These are phyloP conservation scores for Arenicola marina DNA, from an alignment of 2,888 invertebrate genomes.

Conservation along the genomic window DNA sequence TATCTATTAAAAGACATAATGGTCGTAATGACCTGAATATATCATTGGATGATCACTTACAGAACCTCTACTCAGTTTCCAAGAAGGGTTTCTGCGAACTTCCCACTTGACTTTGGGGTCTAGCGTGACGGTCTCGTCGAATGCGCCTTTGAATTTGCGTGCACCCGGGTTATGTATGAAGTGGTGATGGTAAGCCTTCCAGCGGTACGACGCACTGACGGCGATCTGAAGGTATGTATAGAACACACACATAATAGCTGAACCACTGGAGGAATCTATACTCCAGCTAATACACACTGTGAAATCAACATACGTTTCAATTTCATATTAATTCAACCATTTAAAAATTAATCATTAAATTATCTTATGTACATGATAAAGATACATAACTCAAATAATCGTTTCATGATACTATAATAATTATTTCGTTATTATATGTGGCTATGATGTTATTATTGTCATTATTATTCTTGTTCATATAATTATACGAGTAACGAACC, in stretches of 20 bases:
- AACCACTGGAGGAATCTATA: too few species aligned
- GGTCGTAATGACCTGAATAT: too few species aligned
- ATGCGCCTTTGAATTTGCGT: constrained; percentile 10
- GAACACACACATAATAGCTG: too few species aligned
- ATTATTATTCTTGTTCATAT: too few species aligned
- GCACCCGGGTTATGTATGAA: constrained; percentile 49
- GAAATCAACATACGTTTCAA: too few species aligned
- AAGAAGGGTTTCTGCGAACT: constrained; percentile 26
- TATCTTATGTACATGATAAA: not conserved
- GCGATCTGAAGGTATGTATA: constrained; percentile 19
- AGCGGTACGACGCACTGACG: constrained; percentile 30
- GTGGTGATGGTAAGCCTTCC: constrained; percentile 50
- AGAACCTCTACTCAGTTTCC: constrained; percentile 19
- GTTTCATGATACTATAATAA: not conserved
- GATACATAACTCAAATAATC: not conserved
- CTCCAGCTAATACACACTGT: too few species aligned
- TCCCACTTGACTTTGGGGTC: constrained; percentile 26
- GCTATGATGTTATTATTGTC: too few species aligned
- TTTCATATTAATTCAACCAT: too few species aligned
- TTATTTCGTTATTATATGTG: not conserved
- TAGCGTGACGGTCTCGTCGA: constrained; percentile 23
- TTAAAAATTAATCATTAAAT: too few species aligned
- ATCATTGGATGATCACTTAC: constrained; percentile 3
- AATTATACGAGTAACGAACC: too few species aligned
- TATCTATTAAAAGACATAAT: too few species aligned